phyloP scores from a whole-genome alignment of 2,888 invertebrate species.

The Branchipolynoe longqiensis region DNA sequence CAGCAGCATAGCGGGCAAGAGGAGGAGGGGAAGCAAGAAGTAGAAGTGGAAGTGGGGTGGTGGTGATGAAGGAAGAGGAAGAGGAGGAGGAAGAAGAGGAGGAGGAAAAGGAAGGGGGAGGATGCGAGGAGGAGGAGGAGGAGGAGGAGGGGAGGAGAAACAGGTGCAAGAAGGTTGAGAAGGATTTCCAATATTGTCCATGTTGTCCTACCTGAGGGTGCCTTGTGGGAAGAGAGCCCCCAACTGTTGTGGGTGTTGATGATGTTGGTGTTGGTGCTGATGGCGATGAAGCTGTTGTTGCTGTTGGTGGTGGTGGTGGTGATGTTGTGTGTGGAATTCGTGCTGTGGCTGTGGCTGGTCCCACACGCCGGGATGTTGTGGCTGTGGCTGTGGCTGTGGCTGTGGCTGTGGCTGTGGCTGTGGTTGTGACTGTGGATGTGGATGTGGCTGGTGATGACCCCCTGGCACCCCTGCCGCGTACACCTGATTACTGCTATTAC shows the following conservation, averaged over 20 bases:
- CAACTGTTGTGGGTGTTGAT: not conserved
- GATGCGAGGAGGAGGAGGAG: too few species aligned
- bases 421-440: not conserved
- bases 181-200: too few species aligned
- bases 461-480: not conserved
- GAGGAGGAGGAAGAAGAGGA: too few species aligned
- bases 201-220: not conserved
- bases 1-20: too few species aligned
- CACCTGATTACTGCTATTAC: not conserved
- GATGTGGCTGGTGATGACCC: constrained; percentile 1
- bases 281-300: not conserved
- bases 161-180: too few species aligned
- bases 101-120: too few species aligned
- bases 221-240: not conserved
- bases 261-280: not conserved
- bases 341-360: not conserved
- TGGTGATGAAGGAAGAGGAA: too few species aligned
- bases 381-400: not conserved
- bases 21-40: too few species aligned
- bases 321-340: not conserved
- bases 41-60: too few species aligned
- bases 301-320: not conserved
- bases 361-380: not conserved
- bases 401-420: not conserved
- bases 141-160: too few species aligned